Evolutionary conservation across 2,888 invertebrate genomes (phyloP).

Genomic region (Thyatira batis): DNA sequence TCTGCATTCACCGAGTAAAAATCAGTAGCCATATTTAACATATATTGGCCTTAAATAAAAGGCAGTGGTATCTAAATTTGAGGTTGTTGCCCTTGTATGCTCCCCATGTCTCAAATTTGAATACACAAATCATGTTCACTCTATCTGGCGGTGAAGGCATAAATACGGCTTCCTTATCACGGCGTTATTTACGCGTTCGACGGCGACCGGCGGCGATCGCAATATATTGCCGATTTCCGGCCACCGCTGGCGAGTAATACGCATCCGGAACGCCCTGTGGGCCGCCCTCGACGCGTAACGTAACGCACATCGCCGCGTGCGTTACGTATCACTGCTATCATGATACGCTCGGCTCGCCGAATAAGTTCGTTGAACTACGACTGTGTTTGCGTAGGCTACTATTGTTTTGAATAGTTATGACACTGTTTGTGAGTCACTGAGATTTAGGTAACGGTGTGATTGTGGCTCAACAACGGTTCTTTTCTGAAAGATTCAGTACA

Average conservation of each 20-base stretch:
- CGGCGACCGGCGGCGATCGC: constrained; percentile 52
- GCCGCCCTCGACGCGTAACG: constrained; percentile 35
- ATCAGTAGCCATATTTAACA: neutral
- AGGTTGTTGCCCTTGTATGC: neutral
- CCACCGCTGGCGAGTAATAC: constrained; percentile 76
- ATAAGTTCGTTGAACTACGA: constrained; percentile 3
- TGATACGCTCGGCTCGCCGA: neutral
- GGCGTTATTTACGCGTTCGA: constrained; percentile 57
- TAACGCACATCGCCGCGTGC: neutral
- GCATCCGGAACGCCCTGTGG: constrained; percentile 69
- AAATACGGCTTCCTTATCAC: constrained; percentile 50
- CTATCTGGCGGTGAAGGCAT: constrained; percentile 34
- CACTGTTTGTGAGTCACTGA: constrained; percentile 7
- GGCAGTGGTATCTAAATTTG: neutral
- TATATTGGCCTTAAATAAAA: neutral
- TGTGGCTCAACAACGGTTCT: too few species aligned
- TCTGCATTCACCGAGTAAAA: neutral
- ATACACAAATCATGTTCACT: constrained; percentile 18
- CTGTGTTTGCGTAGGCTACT: neutral
- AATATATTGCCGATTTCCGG: constrained; percentile 77
- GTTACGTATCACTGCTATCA: neutral
- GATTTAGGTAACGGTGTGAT: neutral
- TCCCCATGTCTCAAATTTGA: neutral
- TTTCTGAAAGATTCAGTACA: neutral
- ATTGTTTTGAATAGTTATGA: constrained; percentile 7